Evolutionary conservation across 2,888 invertebrate species (phyloP).

Genomic region (Aleiodes leptofemur): DNA sequence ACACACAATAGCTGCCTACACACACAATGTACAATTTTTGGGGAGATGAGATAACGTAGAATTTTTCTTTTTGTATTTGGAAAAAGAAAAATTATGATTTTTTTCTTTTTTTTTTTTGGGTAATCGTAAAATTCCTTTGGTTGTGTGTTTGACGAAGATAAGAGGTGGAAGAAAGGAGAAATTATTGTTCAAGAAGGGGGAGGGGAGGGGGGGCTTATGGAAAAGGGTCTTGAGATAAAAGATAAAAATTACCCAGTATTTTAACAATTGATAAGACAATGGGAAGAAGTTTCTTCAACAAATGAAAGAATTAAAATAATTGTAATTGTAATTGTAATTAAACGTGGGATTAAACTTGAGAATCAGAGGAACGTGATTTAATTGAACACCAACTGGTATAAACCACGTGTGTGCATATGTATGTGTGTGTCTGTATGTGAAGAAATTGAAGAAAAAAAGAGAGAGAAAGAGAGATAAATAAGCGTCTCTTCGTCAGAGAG

Average conservation of each 20-base stretch:
- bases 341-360: slow-evolving; percentile 27
- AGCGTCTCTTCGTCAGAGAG: slow-evolving; percentile 42
- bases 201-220: no score
- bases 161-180: no score
- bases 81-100: no score
- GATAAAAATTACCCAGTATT: no score
- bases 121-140: no score
- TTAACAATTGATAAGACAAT: slow-evolving; percentile 20
- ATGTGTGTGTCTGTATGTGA: neutral
- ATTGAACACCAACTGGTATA: slow-evolving; percentile 4
- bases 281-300: slow-evolving; percentile 6
- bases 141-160: no score
- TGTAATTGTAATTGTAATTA: neutral
- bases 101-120: no score
- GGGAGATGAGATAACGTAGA: no score
- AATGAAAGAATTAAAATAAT: slow-evolving; percentile 3
- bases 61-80: no score
- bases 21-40: no score
- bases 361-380: slow-evolving; percentile 30
- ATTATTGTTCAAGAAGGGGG: no score
- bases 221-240: slow-evolving; percentile 1
- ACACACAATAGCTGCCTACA: no score
- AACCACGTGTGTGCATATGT: neutral
- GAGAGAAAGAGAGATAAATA: slow-evolving; percentile 46
- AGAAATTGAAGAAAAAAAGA: slow-evolving; percentile 31